Evolutionary conservation across 2,888 invertebrate species (phyloP), one percentile per base, ranked within the genome.

Genomic region (Xestobium rufovillosum): DNA sequence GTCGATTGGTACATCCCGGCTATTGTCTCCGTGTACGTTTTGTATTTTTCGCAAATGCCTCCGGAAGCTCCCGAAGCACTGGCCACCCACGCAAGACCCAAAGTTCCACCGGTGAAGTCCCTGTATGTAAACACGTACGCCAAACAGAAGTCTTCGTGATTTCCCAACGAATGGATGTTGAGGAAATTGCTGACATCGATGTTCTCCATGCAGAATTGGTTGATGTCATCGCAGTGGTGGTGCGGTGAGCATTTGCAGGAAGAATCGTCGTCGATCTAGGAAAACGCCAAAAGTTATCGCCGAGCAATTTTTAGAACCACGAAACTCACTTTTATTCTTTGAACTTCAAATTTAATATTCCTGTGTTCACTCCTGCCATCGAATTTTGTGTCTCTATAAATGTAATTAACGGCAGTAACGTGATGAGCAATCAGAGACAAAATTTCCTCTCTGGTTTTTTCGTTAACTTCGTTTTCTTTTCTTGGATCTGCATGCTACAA

Each of bases 41-140:
- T 96, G 70, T 90, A 92, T 63, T 88, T 89, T 69, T 98, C 97
- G 67, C 98, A 98, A 53, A 98, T 95, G 34, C 98, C 98, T 33
- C 98, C 98, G 3, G 95, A 95, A 2, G 96, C 95, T 40, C 92
- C 97, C 40, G 89, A 89, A 0, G 95, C 92, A 44, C 94, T 91
- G 15, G 97, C 98, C 14, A 99, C 98, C 98, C 98, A 99, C 3
- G 98, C 98, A 30, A 99, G 71, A 13, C 98, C 98, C 26, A 98
- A 73, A 11, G 98, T 98, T 41, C 98, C 98, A 4, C 95, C 95
- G 12, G 92, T 92, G 63, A 98, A 98, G 67, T 98, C 97, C 56
- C 95, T 78, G 64, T 90, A 90, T 0, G 98, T 98, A 69, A 99
- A 96, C 43, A 98, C 92, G 65, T 97, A 99, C n/a, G 98, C 97